Conservation (phyloP, 2,113 vertebrate genomes). For the Corythaixoides concolor region DNA sequence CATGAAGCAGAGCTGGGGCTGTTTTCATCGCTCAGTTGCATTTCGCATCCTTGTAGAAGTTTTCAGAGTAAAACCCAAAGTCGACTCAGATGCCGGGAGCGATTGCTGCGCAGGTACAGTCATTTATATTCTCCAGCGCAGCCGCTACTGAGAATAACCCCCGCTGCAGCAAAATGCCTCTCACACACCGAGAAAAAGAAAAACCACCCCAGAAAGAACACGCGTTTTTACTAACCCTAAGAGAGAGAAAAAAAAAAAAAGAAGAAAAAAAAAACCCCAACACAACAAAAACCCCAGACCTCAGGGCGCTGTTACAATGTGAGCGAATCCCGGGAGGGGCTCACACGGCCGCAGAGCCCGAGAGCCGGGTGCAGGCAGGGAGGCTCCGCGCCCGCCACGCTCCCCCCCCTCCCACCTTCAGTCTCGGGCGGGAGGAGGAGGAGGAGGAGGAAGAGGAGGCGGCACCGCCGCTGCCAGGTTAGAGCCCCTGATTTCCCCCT, state of each 20-base stretch:
- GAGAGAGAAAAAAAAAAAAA: background rate
- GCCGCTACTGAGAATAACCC: background rate
- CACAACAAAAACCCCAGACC: background rate
- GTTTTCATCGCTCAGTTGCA: background rate
- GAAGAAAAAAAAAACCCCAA: background rate
- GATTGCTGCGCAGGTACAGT: background rate
- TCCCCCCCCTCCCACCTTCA: too few relatives aligned
- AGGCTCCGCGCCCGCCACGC: background rate
- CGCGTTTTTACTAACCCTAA: background rate
- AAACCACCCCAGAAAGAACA: background rate
- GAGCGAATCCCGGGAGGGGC: background rate
- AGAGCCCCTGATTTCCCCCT: too few relatives aligned
- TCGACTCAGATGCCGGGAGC: background rate
- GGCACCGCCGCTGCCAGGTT: background rate
- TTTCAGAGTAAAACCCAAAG: background rate
- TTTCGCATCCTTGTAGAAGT: background rate
- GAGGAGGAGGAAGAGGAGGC: too few relatives aligned
- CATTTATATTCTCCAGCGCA: conserved; percentile 18
- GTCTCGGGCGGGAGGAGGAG: too few relatives aligned
- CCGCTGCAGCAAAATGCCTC: background rate
- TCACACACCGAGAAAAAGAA: background rate
- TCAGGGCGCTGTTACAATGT: background rate
- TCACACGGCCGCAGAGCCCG: background rate
- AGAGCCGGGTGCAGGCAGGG: background rate
- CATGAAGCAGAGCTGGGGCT: background rate